Conservation (phyloP, 2,113 vertebrate species). For the Osmerus mordax region DNA sequence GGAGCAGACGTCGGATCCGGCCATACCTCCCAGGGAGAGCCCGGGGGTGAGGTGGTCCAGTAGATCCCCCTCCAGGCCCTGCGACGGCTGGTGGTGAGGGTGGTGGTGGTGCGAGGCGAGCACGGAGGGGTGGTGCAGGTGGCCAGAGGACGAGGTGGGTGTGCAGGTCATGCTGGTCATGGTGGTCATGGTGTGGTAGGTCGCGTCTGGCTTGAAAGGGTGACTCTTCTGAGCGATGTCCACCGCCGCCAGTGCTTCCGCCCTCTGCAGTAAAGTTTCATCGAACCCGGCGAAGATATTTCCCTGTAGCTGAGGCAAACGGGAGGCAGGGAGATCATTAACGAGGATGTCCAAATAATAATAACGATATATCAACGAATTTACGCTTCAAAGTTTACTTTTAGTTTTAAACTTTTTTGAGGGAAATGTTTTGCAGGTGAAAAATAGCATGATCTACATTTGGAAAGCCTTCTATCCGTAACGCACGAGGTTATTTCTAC, state of each 20-base stretch:
- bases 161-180: constrained; percentile 92
- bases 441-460: not conserved
- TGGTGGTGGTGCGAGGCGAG: constrained; percentile 79
- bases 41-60: constrained; percentile 84
- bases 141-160: constrained; percentile 82
- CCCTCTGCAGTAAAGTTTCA: constrained; percentile 85
- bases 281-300: constrained; percentile 93
- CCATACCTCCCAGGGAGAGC: constrained; percentile 81
- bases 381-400: not conserved
- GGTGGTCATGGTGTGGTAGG: constrained; percentile 94
- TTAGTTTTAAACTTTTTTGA: not conserved
- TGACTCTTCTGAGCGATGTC: constrained; percentile 88
- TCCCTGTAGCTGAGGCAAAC: constrained; percentile 79
- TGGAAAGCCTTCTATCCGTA: too few species aligned
- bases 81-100: constrained; percentile 77
- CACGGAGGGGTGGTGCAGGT: constrained; percentile 88
- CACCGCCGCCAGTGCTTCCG: constrained; percentile 89
- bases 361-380: not conserved
- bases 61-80: constrained; percentile 84
- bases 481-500: not conserved
- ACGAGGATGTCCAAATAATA: not conserved
- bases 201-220: constrained; percentile 92
- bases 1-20: constrained; percentile 82
- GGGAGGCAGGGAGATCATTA: constrained; percentile 18
- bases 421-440: not conserved